Percentiles rank a stretch among this genome's conserved stretches.
Conservation (phyloP, 2,888 invertebrate species). For the Acrobasis suavella region DNA sequence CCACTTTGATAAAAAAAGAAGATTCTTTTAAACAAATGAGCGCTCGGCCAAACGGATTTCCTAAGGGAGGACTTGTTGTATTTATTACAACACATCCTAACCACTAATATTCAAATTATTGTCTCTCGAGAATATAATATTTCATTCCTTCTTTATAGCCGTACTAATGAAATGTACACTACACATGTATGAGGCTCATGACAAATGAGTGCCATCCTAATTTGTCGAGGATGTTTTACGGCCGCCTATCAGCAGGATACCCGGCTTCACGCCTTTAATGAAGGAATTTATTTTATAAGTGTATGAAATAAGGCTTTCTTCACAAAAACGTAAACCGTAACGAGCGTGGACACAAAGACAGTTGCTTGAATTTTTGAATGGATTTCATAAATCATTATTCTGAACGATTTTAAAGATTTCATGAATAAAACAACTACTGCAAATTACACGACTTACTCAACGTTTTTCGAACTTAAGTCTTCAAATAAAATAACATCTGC, state of each 20-base stretch:
- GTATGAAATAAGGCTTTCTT: neutral
- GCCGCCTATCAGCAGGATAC: slow-evolving; percentile 63
- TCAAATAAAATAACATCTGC: too few species aligned
- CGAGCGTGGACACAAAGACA: neutral
- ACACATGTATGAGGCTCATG: slow-evolving; percentile 43
- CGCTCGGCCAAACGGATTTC: too few species aligned
- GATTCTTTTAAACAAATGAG: too few species aligned
- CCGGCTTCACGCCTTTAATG: slow-evolving; percentile 40
- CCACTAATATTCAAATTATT: slow-evolving; percentile 26
- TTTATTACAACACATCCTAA: neutral
- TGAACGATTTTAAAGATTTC: too few species aligned
- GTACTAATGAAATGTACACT: slow-evolving; percentile 52
- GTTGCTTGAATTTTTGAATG: neutral
- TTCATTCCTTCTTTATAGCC: slow-evolving; percentile 52
- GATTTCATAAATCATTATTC: too few species aligned
- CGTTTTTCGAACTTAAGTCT: too few species aligned
- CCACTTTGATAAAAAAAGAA: too few species aligned
- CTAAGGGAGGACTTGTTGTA: neutral
- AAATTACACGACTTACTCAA: too few species aligned
- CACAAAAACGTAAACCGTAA: neutral
- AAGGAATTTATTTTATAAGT: slow-evolving; percentile 56
- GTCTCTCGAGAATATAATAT: slow-evolving; percentile 42
- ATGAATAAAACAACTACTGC: too few species aligned
- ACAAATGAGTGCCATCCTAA: slow-evolving; percentile 69
- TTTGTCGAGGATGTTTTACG: slow-evolving; percentile 63